phyloP scores from a whole-genome alignment of 2,888 invertebrate species.

The Lithophane semibrunnea region DNA sequence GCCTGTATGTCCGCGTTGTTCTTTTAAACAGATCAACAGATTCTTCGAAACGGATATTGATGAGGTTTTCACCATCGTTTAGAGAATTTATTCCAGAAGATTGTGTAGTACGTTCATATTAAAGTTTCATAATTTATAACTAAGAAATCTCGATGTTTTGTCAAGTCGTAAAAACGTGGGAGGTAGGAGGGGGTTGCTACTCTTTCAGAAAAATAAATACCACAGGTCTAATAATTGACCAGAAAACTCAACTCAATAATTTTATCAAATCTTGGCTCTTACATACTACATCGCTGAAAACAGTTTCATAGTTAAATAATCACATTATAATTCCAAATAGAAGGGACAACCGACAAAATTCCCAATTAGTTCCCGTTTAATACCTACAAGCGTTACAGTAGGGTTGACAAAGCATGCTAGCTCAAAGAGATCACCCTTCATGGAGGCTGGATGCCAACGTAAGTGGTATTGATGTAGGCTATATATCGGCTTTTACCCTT shows the following conservation, averaged over 20 bases:
- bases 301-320: constrained; percentile 20
- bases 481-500: constrained; percentile 86
- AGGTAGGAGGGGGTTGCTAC: too few relatives aligned
- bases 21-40: too few relatives aligned
- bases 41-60: too few relatives aligned
- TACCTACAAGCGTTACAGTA: constrained; percentile 44
- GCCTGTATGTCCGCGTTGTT: too few relatives aligned
- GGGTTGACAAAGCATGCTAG: constrained; percentile 64
- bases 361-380: constrained; percentile 57
- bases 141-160: too few relatives aligned
- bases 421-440: constrained; percentile 72
- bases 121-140: too few relatives aligned
- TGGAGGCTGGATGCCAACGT: constrained; percentile 70
- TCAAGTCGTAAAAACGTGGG: too few relatives aligned
- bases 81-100: too few relatives aligned
- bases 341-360: constrained; percentile 34
- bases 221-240: not conserved
- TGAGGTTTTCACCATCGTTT: too few relatives aligned
- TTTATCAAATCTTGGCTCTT: not conserved
- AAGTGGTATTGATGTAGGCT: constrained; percentile 80
- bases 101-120: too few relatives aligned
- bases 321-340: constrained; percentile 21
- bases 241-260: not conserved
- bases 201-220: not conserved
- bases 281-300: not conserved